phyloP scores from a whole-genome alignment of 2,888 invertebrate species.

The Crepidodera aurea region DNA sequence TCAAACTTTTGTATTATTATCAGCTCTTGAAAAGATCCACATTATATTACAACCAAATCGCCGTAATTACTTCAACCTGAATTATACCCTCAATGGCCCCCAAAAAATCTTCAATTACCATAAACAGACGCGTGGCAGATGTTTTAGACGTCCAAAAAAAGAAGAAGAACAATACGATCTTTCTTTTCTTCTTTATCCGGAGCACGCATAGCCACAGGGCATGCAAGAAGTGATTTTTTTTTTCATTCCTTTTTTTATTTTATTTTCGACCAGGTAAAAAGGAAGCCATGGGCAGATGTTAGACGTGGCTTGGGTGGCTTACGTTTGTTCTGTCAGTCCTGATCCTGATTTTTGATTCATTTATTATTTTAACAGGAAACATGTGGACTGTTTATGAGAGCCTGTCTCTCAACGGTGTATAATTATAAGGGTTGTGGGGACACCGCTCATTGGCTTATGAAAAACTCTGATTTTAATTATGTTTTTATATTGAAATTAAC shows the following conservation, averaged over 20 bases:
- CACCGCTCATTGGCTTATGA: neutral
- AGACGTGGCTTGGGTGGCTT: constrained; percentile 24
- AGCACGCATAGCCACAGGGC: constrained; percentile 19
- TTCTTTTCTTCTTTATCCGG: constrained; percentile 12
- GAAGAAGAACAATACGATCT: constrained; percentile 10
- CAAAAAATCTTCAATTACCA: constrained; percentile 19
- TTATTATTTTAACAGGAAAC: constrained; percentile 40
- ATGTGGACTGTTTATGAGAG: constrained; percentile 32
- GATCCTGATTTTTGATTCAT: constrained; percentile 37
- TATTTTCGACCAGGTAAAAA: constrained; percentile 32
- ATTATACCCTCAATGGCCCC: constrained; percentile 7
- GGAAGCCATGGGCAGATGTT: constrained; percentile 40
- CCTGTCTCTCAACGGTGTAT: constrained; percentile 12
- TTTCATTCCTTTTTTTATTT: constrained; percentile 24
- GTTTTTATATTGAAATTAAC: no score
- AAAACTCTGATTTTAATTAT: no score
- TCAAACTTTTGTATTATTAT: neutral
- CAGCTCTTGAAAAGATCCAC: neutral
- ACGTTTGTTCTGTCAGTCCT: constrained; percentile 23
- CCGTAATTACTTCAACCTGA: neutral
- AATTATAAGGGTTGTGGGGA: constrained; percentile 11
- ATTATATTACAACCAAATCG: neutral
- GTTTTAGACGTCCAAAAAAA: constrained; percentile 28
- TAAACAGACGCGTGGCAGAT: constrained; percentile 43
- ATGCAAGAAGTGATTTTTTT: constrained; percentile 23